A percentile compares a stretch with the other conserved stretches of the same genome.
These are phyloP conservation scores for Strigamia maritima DNA, from an alignment of 2,888 invertebrate species.

Conservation along the genomic window DNA sequence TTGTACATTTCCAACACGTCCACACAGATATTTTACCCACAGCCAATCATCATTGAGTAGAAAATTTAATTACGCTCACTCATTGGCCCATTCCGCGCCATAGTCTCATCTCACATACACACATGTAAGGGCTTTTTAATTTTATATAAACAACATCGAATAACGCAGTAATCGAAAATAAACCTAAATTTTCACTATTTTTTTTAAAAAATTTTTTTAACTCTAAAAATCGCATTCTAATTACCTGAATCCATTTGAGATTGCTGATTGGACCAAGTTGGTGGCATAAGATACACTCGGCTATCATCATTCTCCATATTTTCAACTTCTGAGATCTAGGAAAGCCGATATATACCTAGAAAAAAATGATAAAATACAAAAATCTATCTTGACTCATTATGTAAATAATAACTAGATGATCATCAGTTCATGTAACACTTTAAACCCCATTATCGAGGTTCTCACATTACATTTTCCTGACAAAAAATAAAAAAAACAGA, in stretches of 20 bases:
- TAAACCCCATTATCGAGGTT: background rate
- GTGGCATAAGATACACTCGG: conserved; percentile 29
- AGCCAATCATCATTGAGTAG: background rate
- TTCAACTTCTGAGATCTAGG: conserved; percentile 11
- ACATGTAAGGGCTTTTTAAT: background rate
- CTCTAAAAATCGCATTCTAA: background rate
- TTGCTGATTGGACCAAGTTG: conserved; percentile 29
- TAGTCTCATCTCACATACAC: no score
- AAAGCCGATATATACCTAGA: background rate
- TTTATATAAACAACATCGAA: background rate
- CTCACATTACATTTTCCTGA: background rate
- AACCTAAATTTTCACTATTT: no score
- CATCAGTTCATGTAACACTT: background rate
- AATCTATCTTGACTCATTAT: background rate
- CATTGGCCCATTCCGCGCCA: background rate
- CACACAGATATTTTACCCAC: background rate
- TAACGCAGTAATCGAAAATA: no score
- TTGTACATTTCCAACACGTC: background rate
- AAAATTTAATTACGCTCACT: background rate
- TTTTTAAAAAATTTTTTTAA: no score
- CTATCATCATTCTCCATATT: conserved; percentile 36
- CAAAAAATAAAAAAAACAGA: no score
- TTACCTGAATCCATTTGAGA: conserved; percentile 12
- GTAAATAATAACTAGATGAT: background rate
- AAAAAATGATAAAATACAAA: background rate